These are phyloP conservation scores for Montipora cactus DNA, from an alignment of 64 coral and sea anemone species.

Conservation along the genomic window DNA sequence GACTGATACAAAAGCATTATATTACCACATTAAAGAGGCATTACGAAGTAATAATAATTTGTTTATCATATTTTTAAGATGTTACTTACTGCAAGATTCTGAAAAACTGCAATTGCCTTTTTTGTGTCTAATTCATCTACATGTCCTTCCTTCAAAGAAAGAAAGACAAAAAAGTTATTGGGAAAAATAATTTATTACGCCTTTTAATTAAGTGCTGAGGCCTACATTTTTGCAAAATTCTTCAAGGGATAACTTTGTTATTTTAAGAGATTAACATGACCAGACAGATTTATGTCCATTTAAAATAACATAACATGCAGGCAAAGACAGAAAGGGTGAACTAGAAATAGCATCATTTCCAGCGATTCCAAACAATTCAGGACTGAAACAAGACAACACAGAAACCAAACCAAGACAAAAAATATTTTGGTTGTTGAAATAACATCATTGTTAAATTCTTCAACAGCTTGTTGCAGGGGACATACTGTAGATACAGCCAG, in stretches of 20 bases:
- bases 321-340: neutral
- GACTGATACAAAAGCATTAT: neutral
- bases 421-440: too few relatives aligned
- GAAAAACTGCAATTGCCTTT: slow-evolving; percentile 98
- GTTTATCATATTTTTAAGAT: neutral
- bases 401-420: too few relatives aligned
- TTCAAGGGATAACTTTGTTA: neutral
- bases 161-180: neutral
- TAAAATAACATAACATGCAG: neutral
- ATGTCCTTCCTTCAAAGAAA: slow-evolving; percentile 83
- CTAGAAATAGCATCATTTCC: too few relatives aligned
- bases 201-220: too few relatives aligned
- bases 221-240: too few relatives aligned
- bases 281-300: neutral
- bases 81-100: slow-evolving; percentile 91
- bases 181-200: neutral
- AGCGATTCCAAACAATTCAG: too few relatives aligned
- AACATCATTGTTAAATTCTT: too few relatives aligned
- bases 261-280: neutral
- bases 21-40: neutral
- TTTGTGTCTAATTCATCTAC: slow-evolving; percentile 97
- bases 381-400: too few relatives aligned
- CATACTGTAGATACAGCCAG: too few relatives aligned
- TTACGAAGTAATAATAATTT: neutral
- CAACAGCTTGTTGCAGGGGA: too few relatives aligned